Evolutionary conservation across 2,113 vertebrate genomes (phyloP), one percentile per base, ranked within the genome.

Genomic region (Glareola pratincola): DNA sequence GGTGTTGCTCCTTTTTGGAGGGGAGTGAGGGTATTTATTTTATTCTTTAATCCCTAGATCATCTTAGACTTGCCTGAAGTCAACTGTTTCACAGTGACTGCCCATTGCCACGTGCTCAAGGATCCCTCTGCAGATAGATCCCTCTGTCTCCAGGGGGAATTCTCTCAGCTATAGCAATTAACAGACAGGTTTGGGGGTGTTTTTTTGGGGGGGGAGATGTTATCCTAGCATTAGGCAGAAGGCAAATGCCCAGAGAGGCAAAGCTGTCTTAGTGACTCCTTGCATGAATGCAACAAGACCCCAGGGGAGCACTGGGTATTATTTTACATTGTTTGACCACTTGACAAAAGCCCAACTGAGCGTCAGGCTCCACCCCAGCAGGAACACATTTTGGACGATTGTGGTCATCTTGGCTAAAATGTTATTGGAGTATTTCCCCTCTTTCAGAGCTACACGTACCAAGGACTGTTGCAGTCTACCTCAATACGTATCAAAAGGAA

Each of bases 121-220:
- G 62, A 81, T 29, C 36, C 11, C 39, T 39, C n/a, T 64, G 39
- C 59, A 60, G 47, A 24, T 11, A 43, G 47, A 48, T n/a, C 43
- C 56, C 39, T 51, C 51, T 18, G 3, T 47, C 24, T 78, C 48
- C 76, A 30, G 3, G 12, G 50, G 73, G 60, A 81, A 57, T 51
- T 85, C 39, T 48, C 50, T 36, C 36, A 60, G 15, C 24, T 90
- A 45, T 32, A 53, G 59, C 53, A 90, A 48, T 48, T 63, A 81
- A 68, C 64, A 57, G 39, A 30, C 30, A 78, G 60, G 4, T 34
- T 92, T 71, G 19, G 18, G 41, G 50, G 9, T 76, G 74, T 7
- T 5, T 3, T 32, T 37, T 11, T 26, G 6, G 1, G 8, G 13
- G 11, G 6, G 14, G 7, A 15, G 6, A 66, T 4, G 9, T 78